Percentiles rank a stretch among this genome's conserved stretches.
These are phyloP conservation scores for Istiophorus platypterus DNA, from an alignment of 2,113 vertebrate genomes.

Conservation along the genomic window DNA sequence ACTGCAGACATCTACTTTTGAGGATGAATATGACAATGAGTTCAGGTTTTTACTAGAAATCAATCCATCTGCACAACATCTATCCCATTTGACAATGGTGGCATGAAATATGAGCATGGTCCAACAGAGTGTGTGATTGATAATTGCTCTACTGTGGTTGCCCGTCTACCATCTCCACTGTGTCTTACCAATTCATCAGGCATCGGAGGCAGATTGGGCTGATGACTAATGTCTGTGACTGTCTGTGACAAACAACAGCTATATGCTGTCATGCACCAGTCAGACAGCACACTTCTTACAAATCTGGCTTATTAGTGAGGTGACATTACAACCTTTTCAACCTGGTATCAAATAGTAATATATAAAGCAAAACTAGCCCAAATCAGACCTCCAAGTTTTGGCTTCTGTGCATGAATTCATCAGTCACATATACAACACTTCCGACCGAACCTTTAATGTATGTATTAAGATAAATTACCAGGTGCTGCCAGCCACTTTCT, in stretches of 20 bases:
- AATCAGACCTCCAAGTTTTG: constrained; percentile 5
- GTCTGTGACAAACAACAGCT: constrained; percentile 48
- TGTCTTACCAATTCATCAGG: constrained; percentile 73
- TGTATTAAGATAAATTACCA: constrained; percentile 19
- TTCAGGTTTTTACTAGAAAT: constrained; percentile 32
- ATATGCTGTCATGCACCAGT: constrained; percentile 21
- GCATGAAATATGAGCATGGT: constrained; percentile 55
- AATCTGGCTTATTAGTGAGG: constrained; percentile 59
- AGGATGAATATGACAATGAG: constrained; percentile 50
- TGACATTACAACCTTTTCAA: constrained; percentile 42
- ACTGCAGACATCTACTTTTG: constrained; percentile 7
- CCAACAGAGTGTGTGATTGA: constrained; percentile 70
- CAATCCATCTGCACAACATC: constrained; percentile 57
- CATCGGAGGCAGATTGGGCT: constrained; percentile 64
- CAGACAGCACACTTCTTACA: constrained; percentile 24
- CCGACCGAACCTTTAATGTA: not conserved
- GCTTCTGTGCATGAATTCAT: constrained; percentile 6
- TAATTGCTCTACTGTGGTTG: constrained; percentile 73
- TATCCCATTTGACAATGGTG: constrained; percentile 54
- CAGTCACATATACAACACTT: not conserved
- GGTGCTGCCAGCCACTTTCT: constrained; percentile 12
- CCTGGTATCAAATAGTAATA: constrained; percentile 34
- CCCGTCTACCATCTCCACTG: constrained; percentile 63
- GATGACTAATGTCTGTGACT: constrained; percentile 66
- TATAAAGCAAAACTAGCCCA: constrained; percentile 8